A percentile compares a stretch with the other conserved stretches of the same genome.
Conservation (phyloP, 2,797 vertebrate genomes). For the Falco novaeseelandiae region DNA sequence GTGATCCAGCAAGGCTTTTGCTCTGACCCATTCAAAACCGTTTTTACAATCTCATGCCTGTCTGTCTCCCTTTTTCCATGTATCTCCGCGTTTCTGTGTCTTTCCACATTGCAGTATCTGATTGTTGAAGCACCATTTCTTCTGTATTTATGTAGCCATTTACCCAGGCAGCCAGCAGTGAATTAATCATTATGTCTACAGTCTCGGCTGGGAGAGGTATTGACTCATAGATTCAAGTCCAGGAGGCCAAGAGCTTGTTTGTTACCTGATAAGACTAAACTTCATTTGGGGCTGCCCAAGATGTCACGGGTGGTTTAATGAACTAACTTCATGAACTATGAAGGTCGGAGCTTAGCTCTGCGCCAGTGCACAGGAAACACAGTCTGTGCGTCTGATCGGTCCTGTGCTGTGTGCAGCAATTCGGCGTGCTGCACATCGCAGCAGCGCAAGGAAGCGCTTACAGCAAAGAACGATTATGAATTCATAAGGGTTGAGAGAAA, state of each 20-base stretch:
- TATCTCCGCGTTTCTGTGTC: not conserved
- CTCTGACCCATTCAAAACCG: not conserved
- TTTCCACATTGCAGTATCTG: not conserved
- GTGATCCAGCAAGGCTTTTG: not conserved
- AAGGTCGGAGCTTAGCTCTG: not conserved
- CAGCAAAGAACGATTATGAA: not conserved
- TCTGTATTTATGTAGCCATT: not conserved
- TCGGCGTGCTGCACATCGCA: not conserved
- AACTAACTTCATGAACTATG: not conserved
- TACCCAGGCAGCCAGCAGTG: slow-evolving; percentile 19
- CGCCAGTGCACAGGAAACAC: not conserved
- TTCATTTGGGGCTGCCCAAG: not conserved
- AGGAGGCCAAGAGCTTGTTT: slow-evolving; percentile 7
- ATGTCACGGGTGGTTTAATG: not conserved
- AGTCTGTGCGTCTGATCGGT: too few relatives aligned
- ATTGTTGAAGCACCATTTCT: not conserved
- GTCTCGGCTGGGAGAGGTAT: not conserved
- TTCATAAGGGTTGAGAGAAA: not conserved
- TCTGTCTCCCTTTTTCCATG: not conserved
- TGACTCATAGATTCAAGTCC: not conserved
- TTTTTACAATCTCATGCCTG: not conserved
- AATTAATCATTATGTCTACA: slow-evolving; percentile 40
- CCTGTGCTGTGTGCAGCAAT: not conserved
- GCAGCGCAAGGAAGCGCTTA: not conserved
- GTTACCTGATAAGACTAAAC: not conserved